Evolutionary conservation across 2,888 invertebrate genomes (phyloP).

Genomic region (Trissoscelio sp.): DNA sequence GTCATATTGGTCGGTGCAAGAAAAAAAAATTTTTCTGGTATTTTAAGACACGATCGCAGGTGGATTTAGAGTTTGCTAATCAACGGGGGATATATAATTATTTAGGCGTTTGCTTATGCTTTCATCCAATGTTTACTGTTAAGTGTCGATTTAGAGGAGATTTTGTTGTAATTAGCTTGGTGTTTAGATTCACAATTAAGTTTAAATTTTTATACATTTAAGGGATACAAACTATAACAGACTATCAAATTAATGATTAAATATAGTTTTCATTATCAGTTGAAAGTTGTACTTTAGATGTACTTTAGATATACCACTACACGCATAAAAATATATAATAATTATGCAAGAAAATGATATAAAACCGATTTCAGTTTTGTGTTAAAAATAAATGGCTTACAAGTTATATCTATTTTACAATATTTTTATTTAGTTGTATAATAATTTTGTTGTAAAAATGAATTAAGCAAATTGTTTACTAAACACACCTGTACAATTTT

Average conservation of each 20-base stretch:
- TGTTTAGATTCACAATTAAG: background rate
- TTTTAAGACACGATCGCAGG: conserved; percentile 1
- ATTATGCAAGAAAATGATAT: too few species aligned
- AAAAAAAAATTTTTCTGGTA: conserved; percentile 19
- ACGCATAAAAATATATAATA: too few species aligned
- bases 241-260: too few species aligned
- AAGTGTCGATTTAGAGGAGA: background rate
- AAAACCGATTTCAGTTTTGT: too few species aligned
- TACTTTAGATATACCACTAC: too few species aligned
- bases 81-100: background rate
- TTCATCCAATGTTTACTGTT: conserved; percentile 17
- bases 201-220: background rate
- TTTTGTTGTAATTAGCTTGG: background rate
- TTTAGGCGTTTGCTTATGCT: background rate
- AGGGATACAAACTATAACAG: too few species aligned
- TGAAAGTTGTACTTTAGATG: too few species aligned
- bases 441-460: conserved; percentile 21
- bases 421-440: conserved; percentile 11
- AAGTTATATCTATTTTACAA: conserved; percentile 33
- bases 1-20: conserved; percentile 30
- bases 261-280: too few species aligned
- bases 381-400: conserved; percentile 6
- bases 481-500: conserved; percentile 10
- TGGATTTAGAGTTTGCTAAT: conserved; percentile 1
- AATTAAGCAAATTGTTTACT: conserved; percentile 23